Percentiles rank a stretch among this genome's conserved stretches.
Evolutionary conservation across 2,113 vertebrate genomes (phyloP).

Genomic region (Dunckerocampus dactyliophorus): DNA sequence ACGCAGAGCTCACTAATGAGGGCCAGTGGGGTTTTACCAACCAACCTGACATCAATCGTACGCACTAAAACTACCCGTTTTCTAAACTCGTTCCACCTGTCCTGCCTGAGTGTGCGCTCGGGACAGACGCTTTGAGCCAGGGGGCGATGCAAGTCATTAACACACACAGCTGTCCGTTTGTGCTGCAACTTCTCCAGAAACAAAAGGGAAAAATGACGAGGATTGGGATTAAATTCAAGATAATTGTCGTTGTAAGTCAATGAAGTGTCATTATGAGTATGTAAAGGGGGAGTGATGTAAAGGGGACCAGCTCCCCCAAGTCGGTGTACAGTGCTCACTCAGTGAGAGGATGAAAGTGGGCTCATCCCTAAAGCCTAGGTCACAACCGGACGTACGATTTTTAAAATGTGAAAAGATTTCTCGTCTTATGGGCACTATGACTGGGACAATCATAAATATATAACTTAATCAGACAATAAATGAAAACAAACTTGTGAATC

Average conservation of each 20-base stretch:
- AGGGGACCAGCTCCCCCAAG: constrained; percentile 46
- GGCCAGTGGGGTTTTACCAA: constrained; percentile 24
- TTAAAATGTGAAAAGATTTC: too few relatives aligned
- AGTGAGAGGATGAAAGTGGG: neutral
- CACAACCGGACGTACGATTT: too few relatives aligned
- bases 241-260: too few relatives aligned
- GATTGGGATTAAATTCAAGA: too few relatives aligned
- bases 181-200: neutral
- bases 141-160: constrained; percentile 12
- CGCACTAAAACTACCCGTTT: constrained; percentile 1
- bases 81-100: constrained; percentile 45
- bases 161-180: constrained; percentile 1
- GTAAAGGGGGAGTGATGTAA: neutral
- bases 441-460: too few relatives aligned
- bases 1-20: constrained; percentile 14
- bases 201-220: neutral
- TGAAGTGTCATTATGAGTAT: too few relatives aligned
- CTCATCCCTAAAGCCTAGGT: too few relatives aligned
- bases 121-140: constrained; percentile 20
- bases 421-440: too few relatives aligned
- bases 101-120: constrained; percentile 6
- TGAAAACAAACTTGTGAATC: too few relatives aligned
- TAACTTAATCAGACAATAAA: too few relatives aligned
- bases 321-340: constrained; percentile 18
- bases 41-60: constrained; percentile 31